Base-by-base conservation (phyloP, 1,140 invertebrate genomes). In the Drosophila setifemur region DNA sequence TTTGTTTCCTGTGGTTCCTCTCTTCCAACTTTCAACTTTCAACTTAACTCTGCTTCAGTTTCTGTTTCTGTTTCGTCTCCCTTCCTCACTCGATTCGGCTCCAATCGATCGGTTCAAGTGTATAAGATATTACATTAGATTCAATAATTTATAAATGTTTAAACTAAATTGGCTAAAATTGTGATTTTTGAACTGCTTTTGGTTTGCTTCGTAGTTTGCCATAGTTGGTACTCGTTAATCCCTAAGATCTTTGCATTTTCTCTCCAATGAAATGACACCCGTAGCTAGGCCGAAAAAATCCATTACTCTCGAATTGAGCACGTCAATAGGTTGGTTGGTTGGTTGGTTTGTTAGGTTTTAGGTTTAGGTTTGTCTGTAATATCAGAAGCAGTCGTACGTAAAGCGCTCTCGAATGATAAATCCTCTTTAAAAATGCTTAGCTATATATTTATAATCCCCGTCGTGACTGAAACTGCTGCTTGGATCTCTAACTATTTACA, bases 141-240 rank as follows among this genome's bases (percentile, higher is more conserved):
- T 68, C 25, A 70, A 72, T 72, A 67, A 74, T 71, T 75, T 70
- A 81, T 85, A 63, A 85, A 85, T 85, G 53, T 85, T 85, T 83
- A 85, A 83, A 83, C 79, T 83, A 83, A 86, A 83, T 83, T 83
- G 76, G 79, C 79, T 83, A 83, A 83, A 83, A 83, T 79, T 83
- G 79, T 83, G 70, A 70, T 83, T 79, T 81, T 83, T 83, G 79
- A 83, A 83, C 79, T 83, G 79, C 79, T 79, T 83, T 83, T 83
- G 79, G 79, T 83, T 83, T 83, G 81, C 79, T 83, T 83, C 79
- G 70, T 83, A 83, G 79, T 78, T 78, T 69, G 77, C 64, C 67
- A 71, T 52, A 71, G 45, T 55, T 70, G 43, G 53, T 53, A 66
- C 52, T 39, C 31, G 21, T 66, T 64, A 72, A 52, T 73, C 53